Base-by-base conservation (phyloP, 2,888 invertebrate genomes). In the Philereme transversata region DNA sequence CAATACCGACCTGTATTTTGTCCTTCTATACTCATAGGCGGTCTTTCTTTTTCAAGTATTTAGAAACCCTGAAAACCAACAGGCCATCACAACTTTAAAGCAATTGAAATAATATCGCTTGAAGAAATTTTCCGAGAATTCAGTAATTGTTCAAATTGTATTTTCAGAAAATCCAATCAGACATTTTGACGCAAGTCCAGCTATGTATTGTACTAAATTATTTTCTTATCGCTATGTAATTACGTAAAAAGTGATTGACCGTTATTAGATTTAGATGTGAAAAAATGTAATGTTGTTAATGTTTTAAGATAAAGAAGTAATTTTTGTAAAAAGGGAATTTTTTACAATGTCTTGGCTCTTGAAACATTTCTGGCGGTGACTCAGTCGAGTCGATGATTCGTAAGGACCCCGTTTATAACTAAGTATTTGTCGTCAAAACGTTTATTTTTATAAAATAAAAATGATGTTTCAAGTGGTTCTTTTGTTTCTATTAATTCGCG, bases 341-440 rank as follows among this genome's bases (percentile, higher is more conserved):
- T 93, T 93, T 92, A 94, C 94, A 94, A 94, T 94, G 94, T 95
- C 95, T 95, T 94, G 94, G 93, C 94, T 94, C 94, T 94, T 94
- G 94, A 93, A 94, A 94, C 94, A 94, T 94, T 94, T 86, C 87
- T 83, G 84, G 81, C 77, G 86, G 80, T 79, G 78, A 83, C 84
- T 87, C 87, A 77, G 77, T 78, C 79, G 82, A 77, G 90, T 84
- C 77, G 76, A 77, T 79, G 83, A 86, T 85, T 90, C 86, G 85
- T 87, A 88, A 88, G 89, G 88, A 90, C 90, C 92, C 92, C 91
- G 84, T 88, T 92, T 92, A 87, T 90, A 90, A 91, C 90, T 92
- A 22, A 22, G 22, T 22, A 91, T 88, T 92, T 92, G 92, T 93
- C 92, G 92, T 92, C 91, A 91, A 92, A 92, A 90, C 92, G 90